Conservation (phyloP, 2,797 vertebrate species). For the Syngnathus acus region DNA sequence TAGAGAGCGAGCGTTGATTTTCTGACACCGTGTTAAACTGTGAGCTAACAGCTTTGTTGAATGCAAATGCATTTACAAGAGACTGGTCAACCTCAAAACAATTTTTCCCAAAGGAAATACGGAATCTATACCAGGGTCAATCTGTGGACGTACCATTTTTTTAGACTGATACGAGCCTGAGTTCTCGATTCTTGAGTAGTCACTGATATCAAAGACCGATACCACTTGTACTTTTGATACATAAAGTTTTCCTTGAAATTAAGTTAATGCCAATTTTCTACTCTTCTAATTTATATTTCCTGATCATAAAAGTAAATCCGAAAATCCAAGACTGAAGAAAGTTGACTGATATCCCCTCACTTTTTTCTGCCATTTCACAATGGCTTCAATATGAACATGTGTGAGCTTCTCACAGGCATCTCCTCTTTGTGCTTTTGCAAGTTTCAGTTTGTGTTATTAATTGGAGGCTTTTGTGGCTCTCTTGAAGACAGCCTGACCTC, state of each 20-base stretch:
- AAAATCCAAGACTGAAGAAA: neutral
- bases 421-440: slow-evolving; percentile 10
- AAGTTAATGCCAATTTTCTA: too few relatives aligned
- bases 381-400: too few relatives aligned
- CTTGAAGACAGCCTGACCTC: slow-evolving; percentile 61
- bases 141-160: too few relatives aligned
- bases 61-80: neutral
- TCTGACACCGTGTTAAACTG: slow-evolving; percentile 5
- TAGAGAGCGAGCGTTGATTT: neutral
- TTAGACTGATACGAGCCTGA: too few relatives aligned
- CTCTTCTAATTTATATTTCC: too few relatives aligned
- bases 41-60: slow-evolving; percentile 1
- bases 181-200: too few relatives aligned
- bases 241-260: too few relatives aligned
- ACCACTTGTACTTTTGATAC: too few relatives aligned
- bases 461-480: slow-evolving; percentile 64
- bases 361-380: neutral
- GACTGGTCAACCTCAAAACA: neutral
- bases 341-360: neutral
- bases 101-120: neutral
- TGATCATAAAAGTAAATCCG: too few relatives aligned
- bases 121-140: neutral
- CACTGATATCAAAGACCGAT: too few relatives aligned
- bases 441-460: slow-evolving; percentile 60
- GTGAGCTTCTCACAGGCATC: slow-evolving; percentile 37